These are phyloP conservation scores for Ictalurus punctatus DNA, from an alignment of 2,113 vertebrate genomes.

Conservation along the genomic window DNA sequence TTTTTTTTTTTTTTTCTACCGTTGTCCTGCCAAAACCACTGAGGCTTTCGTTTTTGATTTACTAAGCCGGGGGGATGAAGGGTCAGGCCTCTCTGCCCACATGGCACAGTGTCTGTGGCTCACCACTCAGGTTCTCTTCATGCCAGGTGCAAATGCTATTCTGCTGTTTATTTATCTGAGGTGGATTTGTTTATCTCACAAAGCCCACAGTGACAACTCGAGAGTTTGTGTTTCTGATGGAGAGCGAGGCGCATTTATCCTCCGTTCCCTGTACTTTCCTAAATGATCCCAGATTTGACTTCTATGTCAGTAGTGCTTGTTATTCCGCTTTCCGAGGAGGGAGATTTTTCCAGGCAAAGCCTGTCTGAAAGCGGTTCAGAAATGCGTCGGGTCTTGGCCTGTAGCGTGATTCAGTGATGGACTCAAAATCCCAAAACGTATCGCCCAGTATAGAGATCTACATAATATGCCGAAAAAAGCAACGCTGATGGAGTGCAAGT, in stretches of 20 bases:
- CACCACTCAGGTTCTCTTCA: constrained; percentile 10
- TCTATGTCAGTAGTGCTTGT: constrained; percentile 10
- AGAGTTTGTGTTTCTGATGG: constrained; percentile 44
- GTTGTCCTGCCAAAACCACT: constrained; percentile 85
- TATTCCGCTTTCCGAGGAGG: constrained; percentile 4
- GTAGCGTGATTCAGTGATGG: neutral
- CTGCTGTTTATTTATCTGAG: constrained; percentile 43
- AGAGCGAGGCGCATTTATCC: neutral
- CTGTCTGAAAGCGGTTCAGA: neutral
- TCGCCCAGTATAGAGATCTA: neutral
- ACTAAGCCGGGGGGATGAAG: constrained; percentile 1
- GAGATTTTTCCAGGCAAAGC: constrained; percentile 18
- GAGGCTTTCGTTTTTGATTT: constrained; percentile 83
- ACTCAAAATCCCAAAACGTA: neutral
- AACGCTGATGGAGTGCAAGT: neutral
- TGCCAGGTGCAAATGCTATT: constrained; percentile 50
- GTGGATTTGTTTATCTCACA: constrained; percentile 48
- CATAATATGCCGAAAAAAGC: neutral
- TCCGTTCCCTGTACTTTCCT: constrained; percentile 10
- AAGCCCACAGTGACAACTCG: constrained; percentile 32
- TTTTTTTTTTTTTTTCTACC: constrained; percentile 70
- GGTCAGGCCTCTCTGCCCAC: constrained; percentile 46
- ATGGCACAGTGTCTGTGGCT: constrained; percentile 41
- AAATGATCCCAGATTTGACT: constrained; percentile 32
- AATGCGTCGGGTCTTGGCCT: neutral